Evolutionary conservation across 2,113 vertebrate genomes (phyloP), one percentile per base, ranked within the genome.

Genomic region (Pogona vitticeps): DNA sequence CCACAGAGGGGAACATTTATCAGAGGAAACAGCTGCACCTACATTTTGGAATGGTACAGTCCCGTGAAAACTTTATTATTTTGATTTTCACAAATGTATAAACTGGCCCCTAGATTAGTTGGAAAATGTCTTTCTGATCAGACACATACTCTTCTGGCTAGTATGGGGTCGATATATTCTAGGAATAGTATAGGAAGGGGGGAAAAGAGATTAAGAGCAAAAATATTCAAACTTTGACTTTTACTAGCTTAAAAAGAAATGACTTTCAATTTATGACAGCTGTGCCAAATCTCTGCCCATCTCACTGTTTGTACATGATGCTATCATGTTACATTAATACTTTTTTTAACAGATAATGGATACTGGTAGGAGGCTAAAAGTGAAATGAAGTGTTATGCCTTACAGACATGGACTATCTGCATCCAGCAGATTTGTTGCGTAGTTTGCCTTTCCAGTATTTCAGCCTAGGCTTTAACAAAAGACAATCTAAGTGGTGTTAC

Each of bases 331-430:
- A 86, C 67, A 84, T 90, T 94, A 95, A 96, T 72, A 94, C 94
- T 92, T 90, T 76, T 46, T 80, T 15, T 90, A 90, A 77, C 94
- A 91, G 94, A 95, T 95, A 94, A 95, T 93, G 91, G 88, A 92
- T 96, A 88, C 81, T 94, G 90, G 92, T 90, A 91, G 94, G 92
- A 95, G 90, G 89, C 85, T 82, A 91, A 93, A 89, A 93, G 88
- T 85, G 89, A 93, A 96, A 91, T 86, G 92, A 81, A 83, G 65
- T 90, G 86, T 94, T 95, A 94, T 92, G 93, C 94, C 93, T 94
- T 17, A 56, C 56, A 92, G 93, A 92, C 85, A 67, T 65, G 88
- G 89, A 92, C 93, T 94, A 91, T 94, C 91, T 95, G 89, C 83
- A 92, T 94, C 90, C 91, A 91, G 68, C 86, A 91, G 92, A 92